Percentiles rank a stretch among this genome's conserved stretches.
phyloP scores from a whole-genome alignment of 1,140 invertebrate genomes.

The Bombus sylvicola region DNA sequence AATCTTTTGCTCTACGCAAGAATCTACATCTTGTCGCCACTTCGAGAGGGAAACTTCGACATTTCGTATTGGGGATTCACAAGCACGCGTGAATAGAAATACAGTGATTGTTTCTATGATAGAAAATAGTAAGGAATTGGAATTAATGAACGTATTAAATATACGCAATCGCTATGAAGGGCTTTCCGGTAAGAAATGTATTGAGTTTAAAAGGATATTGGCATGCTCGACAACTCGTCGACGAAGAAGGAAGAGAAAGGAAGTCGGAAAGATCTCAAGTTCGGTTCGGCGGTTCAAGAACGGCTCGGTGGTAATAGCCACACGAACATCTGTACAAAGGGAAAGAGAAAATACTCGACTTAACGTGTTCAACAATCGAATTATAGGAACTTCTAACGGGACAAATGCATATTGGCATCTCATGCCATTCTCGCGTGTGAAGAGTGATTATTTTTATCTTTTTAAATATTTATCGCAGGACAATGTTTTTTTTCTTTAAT shows the following conservation, averaged over 20 bases:
- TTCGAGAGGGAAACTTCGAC: not conserved
- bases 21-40: not conserved
- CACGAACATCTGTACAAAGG: not conserved
- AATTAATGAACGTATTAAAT: not conserved
- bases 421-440: constrained; percentile 40
- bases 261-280: not conserved
- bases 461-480: constrained; percentile 49
- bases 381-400: constrained; percentile 11
- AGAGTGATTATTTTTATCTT: constrained; percentile 52
- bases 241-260: not conserved
- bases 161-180: not conserved
- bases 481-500: constrained; percentile 8
- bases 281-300: no score
- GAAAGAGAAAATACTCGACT: not conserved
- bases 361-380: constrained; percentile 6
- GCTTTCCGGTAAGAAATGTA: not conserved
- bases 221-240: not conserved
- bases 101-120: not conserved
- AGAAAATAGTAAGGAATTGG: constrained; percentile 8
- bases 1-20: constrained; percentile 2
- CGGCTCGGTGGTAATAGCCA: not conserved
- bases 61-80: not conserved
- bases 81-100: not conserved
- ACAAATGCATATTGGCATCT: constrained; percentile 1
- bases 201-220: not conserved